phyloP scores from a whole-genome alignment of 2,113 vertebrate species.

The Chrysemys picta region DNA sequence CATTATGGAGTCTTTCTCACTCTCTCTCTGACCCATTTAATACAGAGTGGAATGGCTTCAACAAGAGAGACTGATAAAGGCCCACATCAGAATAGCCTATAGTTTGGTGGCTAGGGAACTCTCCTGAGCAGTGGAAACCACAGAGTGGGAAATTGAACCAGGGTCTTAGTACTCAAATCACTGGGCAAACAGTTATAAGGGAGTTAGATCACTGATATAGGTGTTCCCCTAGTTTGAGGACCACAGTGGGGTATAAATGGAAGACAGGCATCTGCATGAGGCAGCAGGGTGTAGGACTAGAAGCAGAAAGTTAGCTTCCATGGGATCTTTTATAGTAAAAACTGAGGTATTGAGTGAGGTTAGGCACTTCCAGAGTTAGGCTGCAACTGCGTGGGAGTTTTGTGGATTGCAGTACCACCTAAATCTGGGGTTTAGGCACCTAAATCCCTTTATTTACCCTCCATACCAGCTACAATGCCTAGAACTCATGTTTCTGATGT shows the following conservation, averaged over 20 bases:
- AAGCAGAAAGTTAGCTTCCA: neutral
- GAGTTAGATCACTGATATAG: neutral
- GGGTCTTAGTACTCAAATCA: neutral
- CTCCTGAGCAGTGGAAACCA: neutral
- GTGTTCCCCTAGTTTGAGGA: neutral
- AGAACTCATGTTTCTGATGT: neutral
- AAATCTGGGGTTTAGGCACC: neutral
- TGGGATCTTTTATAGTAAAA: neutral
- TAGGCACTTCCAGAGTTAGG: neutral
- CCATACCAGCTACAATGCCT: neutral
- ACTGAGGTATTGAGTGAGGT: neutral
- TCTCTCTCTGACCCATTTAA: neutral
- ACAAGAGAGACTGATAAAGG: neutral
- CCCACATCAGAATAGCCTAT: too few species aligned
- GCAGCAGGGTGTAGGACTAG: neutral
- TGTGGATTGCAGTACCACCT: neutral
- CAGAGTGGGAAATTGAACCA: neutral
- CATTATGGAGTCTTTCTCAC: neutral
- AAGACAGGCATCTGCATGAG: neutral
- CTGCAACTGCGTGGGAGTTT: neutral
- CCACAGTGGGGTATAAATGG: neutral
- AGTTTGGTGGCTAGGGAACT: neutral
- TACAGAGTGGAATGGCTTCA: neutral
- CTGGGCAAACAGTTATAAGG: neutral
- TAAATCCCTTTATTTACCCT: neutral